Percentiles rank a stretch among this genome's conserved stretches.
Evolutionary conservation across 1,140 invertebrate genomes (phyloP).

Genomic region (Polypedilum pembai): DNA sequence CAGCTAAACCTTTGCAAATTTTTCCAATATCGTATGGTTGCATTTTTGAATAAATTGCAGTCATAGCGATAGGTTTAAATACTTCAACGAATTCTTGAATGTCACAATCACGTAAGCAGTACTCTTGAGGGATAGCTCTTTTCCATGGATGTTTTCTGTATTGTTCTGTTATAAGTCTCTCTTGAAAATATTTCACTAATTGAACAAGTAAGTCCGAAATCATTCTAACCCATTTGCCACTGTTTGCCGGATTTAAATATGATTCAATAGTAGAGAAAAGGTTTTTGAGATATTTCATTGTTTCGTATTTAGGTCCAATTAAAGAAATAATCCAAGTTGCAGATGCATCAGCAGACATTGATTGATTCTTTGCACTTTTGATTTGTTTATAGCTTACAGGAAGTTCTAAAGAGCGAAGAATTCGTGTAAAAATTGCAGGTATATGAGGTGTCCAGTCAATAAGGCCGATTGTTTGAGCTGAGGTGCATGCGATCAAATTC

Average conservation of each 20-base stretch:
- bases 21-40: slow-evolving; percentile 56
- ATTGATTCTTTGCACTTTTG: slow-evolving; percentile 33
- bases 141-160: slow-evolving; percentile 44
- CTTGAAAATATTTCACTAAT: slow-evolving; percentile 51
- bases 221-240: slow-evolving; percentile 65
- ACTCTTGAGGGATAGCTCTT: slow-evolving; percentile 43
- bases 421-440: slow-evolving; percentile 71
- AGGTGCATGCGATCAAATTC: slow-evolving; percentile 62
- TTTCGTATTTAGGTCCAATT: slow-evolving; percentile 50
- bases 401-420: slow-evolving; percentile 67
- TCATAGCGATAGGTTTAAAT: slow-evolving; percentile 59
- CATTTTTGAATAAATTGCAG: slow-evolving; percentile 69
- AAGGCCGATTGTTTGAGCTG: slow-evolving; percentile 68
- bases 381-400: slow-evolving; percentile 66
- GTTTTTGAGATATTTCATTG: slow-evolving; percentile 67
- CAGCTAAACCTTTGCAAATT: slow-evolving; percentile 67
- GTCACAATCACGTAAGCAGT: slow-evolving; percentile 70
- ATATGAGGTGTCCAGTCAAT: slow-evolving; percentile 82
- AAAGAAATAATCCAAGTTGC: slow-evolving; percentile 60
- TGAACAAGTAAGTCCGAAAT: slow-evolving; percentile 56
- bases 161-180: slow-evolving; percentile 57
- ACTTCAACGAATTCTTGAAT: slow-evolving; percentile 75
- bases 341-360: neutral
- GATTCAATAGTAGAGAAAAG: slow-evolving; percentile 79
- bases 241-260: slow-evolving; percentile 84